Evolutionary conservation across 2,797 vertebrate genomes (phyloP), one percentile per base, ranked within the genome.

Genomic region (Xenops minutus): DNA sequence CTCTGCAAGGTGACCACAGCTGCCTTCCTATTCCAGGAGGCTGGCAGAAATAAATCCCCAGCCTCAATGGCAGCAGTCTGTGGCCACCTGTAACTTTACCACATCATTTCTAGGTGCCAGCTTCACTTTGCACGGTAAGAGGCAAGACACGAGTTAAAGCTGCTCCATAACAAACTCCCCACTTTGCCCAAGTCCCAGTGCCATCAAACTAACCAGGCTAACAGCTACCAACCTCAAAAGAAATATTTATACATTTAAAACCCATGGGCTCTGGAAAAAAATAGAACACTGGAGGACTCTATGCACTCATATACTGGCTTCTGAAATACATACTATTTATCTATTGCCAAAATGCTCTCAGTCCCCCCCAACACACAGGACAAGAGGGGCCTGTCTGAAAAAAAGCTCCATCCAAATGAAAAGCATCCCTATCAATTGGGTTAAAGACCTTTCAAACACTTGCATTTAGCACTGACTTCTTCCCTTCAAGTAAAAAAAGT

Each of bases 1-100:
- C 80, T 91, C 81, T 87, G 81, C 94, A 96, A 96, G 88, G 93
- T 94, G 95, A 90, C 69, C 88, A 95, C 55, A 81, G 71, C 79
- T 90, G 86, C 74, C 46, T 86, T 82, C n/a, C 58, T 52, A 26
- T 63, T 62, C 74, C 37, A 26, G 58, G 69, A 83, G 46, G 41
- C 32, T 46, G 69, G 49, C 64, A 91, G 85, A 67, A 94, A 91
- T 48, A 84, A 91, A 92, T 22, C 34, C 5, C 26, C 62, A 89
- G 64, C 48, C 41, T n/a, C 81, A 89, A 80, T n/a, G 56, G 85
- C 83, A 78, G 74, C 78, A 88, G 71, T 9, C 26, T 56, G 43
- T 8, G 37, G 26, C 87, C 83, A 72, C 69, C 56, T 88, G 79
- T 20, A 90, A 75, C 84, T 92, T 48, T 56, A 95, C 36, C 16